Evolutionary conservation across 2,888 invertebrate genomes (phyloP).

Genomic region (Caenorhabditis sinica): DNA sequence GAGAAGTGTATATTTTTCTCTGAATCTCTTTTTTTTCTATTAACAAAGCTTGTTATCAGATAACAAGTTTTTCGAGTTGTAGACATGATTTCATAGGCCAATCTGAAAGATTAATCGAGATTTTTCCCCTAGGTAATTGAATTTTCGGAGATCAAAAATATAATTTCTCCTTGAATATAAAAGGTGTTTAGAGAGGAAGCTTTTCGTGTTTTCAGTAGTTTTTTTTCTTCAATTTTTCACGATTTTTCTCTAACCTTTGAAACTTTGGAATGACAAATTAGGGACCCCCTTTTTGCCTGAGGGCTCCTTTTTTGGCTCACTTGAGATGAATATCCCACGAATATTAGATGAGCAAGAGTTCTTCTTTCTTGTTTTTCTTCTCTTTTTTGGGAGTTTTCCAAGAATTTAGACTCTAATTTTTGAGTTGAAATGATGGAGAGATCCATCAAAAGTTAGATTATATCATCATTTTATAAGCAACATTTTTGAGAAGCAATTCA

Average conservation of each 20-base stretch:
- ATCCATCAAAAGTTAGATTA: neutral
- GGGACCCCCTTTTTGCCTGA: neutral
- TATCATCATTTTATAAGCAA: no score
- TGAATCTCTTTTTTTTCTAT: neutral
- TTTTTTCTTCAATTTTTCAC: neutral
- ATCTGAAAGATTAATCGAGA: no score
- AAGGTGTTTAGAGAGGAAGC: no score
- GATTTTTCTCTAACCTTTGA: neutral
- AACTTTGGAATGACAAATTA: constrained; percentile 23
- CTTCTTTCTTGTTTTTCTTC: constrained; percentile 4
- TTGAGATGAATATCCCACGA: constrained; percentile 13
- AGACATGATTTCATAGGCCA: no score
- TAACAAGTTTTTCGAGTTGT: no score
- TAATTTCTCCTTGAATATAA: no score
- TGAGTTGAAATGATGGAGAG: no score
- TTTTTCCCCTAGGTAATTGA: no score
- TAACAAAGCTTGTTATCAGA: no score
- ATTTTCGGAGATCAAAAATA: no score
- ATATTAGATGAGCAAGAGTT: constrained; percentile 46
- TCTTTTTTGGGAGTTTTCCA: neutral
- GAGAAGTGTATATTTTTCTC: constrained; percentile 3
- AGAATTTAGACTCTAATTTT: no score
- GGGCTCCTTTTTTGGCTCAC: neutral
- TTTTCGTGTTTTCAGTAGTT: neutral
- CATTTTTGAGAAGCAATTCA: no score